These are phyloP conservation scores for Amphiduros pacificus DNA, from an alignment of 2,888 invertebrate species.

Conservation along the genomic window DNA sequence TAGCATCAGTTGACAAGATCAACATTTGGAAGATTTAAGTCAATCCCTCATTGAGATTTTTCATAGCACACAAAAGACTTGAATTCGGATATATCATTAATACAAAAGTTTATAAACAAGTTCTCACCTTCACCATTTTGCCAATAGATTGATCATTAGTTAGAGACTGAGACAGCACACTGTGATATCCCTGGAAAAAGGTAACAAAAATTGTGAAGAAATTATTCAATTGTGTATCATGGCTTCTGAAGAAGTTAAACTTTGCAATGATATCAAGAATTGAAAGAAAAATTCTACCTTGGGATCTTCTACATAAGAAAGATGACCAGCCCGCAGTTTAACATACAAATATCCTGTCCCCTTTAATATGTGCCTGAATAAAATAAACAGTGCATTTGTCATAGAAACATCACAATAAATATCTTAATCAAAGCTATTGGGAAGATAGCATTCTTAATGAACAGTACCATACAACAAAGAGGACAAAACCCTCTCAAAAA, in stretches of 20 bases:
- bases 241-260: background rate
- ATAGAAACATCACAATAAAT: no score
- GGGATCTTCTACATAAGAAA: constrained; percentile 85
- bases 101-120: no score
- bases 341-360: constrained; percentile 68
- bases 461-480: no score
- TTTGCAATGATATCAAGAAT: background rate
- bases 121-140: constrained; percentile 40
- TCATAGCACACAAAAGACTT: no score
- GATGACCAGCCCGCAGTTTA: constrained; percentile 85
- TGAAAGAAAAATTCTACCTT: constrained; percentile 39
- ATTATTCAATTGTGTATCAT: background rate
- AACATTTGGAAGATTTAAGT: no score
- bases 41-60: no score
- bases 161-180: constrained; percentile 51
- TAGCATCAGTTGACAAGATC: no score
- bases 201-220: background rate
- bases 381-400: no score
- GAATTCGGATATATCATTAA: no score
- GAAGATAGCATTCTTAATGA: no score
- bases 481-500: no score
- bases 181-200: constrained; percentile 47
- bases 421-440: no score
- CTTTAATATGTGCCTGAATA: constrained; percentile 42
- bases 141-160: constrained; percentile 49